Base-by-base conservation (phyloP, 2,888 invertebrate genomes). In the Apamea anceps region DNA sequence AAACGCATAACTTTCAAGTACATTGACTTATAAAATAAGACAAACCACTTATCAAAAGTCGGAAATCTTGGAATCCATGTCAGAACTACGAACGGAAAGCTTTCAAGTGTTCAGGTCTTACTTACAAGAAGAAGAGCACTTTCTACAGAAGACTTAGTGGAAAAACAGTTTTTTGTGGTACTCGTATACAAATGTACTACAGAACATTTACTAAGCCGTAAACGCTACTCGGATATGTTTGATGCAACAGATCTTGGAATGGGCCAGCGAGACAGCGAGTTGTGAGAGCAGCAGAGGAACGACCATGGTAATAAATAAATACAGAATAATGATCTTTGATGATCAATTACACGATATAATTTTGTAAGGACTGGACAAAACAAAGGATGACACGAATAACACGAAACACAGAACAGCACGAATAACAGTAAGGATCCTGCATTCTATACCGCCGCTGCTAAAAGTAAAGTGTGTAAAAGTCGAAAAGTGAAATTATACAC, bases 161-260 rank as follows among this genome's bases (percentile, higher is more conserved):
- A 79, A 87, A 84, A 87, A 76, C 80, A 71, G 81, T 75, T 82
- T 89, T 80, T 79, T 75, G 71, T 62, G 21, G 72, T 86, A n/a
- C n/a, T n/a, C n/a, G n/a, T n/a, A 89, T 88, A 85, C 84, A 89
- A 88, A 89, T 89, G 90, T 89, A 85, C 82, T 85, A 85, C 79
- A 86, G 62, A 86, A 88, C 84, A 86, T 89, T 88, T 89, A 81
- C 87, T 85, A 90, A 89, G 86, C 90, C 77, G 84, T 88, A 86
- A 90, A 88, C 81, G 85, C 75, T 87, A 89, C 82, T 80, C 81
- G 89, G 85, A 85, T 85, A 87, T 90, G 88, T 88, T 88, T 90
- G 90, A 89, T 89, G 87, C 89, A 89, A 90, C 89, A 90, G 89
- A 90, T 89, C 81, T 83, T 63, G 28, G 32, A 60, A 42, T 15